Evolutionary conservation across 2,888 invertebrate species (phyloP), one percentile per base, ranked within the genome.

Genomic region (Trichogramma evanescens): DNA sequence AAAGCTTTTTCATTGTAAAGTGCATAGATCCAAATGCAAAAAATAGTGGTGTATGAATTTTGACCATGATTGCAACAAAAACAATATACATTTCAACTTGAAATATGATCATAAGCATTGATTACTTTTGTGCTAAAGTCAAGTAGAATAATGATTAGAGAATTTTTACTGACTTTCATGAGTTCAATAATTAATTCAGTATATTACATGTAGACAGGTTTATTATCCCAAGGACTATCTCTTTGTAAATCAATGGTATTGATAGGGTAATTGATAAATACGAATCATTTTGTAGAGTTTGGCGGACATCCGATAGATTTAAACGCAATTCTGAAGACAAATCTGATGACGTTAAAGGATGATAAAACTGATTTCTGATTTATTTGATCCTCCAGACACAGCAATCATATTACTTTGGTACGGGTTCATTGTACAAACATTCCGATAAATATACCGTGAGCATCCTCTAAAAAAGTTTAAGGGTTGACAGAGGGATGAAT

Each of bases 11-110:
- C 83, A 98, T 89, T n/a, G 98, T 95, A 74, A 97, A 91, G 81
- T 99, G 99, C 94, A 99, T 97, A 4, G 99, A 99, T 67, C 99
- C 84, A 80, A 99, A 93, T 45, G 97, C 96, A 81, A 99, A 99
- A 71, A 99, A 82, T 41, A 99, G 99, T 74, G 99, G 83, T 0
- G 98, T 97, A 80, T 97, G 98, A 63, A 98, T 91, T 74, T 91
- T 87, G 45, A 98, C 91, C 98, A 99, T 98, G 62, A 98, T 91
- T 9, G 89, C 86, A 64, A 97, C 93, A 78, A 99, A 99, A 45
- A 91, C 84, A 56, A 95, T 83, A 76, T 98, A 99, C 50, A 99
- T 82, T 48, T 86, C 73, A 49, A 95, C 87, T 77, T 87, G 53
- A 53, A 67, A 68, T 64, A 43, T 56, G 41, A 58, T 39, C 4